A percentile compares a stretch with the other conserved stretches of the same genome.
Conservation (phyloP, 2,113 vertebrate genomes). For the Triplophysa rosa region DNA sequence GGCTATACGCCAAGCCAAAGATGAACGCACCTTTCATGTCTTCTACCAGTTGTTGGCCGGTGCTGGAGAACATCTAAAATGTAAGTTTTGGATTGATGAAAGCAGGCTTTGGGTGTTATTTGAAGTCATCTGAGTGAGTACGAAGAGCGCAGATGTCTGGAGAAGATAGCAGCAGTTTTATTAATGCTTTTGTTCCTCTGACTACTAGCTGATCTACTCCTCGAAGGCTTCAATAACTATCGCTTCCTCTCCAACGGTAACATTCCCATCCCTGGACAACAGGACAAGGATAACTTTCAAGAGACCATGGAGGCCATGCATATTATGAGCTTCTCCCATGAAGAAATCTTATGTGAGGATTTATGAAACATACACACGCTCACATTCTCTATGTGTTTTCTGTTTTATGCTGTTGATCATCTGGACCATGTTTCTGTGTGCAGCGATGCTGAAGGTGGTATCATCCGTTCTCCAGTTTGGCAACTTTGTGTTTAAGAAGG, state of each 20-base stretch:
- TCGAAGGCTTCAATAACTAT: conserved; percentile 89
- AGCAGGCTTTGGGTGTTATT: neutral
- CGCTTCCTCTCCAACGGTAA: conserved; percentile 97
- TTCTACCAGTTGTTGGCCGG: conserved; percentile 95
- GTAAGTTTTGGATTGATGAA: conserved; percentile 71
- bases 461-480: conserved; percentile 97
- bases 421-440: conserved; percentile 39
- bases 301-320: conserved; percentile 99
- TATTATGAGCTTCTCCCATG: conserved; percentile 97
- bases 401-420: neutral
- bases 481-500: conserved; percentile 96
- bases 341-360: conserved; percentile 90
- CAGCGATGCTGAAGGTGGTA: conserved; percentile 97
- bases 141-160: neutral
- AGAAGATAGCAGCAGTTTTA: neutral
- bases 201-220: conserved; percentile 81
- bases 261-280: conserved; percentile 94
- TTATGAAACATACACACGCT: neutral
- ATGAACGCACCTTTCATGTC: conserved; percentile 95
- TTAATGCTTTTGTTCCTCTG: conserved; percentile 40
- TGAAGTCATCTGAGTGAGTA: neutral
- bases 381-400: neutral
- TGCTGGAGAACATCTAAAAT: conserved; percentile 91
- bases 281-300: conserved; percentile 99
- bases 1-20: conserved; percentile 96